A percentile compares a stretch with the other conserved stretches of the same genome.
Conservation (phyloP, 1,140 invertebrate species). For the Trinorchestia longiramus region DNA sequence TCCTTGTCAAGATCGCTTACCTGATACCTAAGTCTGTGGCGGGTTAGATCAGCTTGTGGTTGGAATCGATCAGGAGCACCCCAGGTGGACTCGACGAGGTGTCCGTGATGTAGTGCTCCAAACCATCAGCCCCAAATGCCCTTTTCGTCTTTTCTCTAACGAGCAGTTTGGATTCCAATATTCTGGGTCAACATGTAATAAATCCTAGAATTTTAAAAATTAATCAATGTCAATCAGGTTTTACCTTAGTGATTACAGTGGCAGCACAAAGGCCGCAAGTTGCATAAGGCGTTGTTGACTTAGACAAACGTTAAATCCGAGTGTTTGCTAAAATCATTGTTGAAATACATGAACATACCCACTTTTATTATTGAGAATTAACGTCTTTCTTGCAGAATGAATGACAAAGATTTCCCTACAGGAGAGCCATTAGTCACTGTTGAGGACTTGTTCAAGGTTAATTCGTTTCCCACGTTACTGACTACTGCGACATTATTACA, state of each 20-base stretch:
- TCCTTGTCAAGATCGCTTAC: slow-evolving; percentile 53
- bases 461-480: background rate
- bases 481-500: background rate
- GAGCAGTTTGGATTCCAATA: background rate
- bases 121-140: background rate
- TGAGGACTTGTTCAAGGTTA: background rate
- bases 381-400: background rate
- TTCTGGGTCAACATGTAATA: background rate
- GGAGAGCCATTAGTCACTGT: background rate
- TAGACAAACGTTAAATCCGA: background rate
- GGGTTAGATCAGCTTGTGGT: slow-evolving; percentile 35
- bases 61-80: slow-evolving; percentile 53
- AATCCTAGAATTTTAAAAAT: background rate
- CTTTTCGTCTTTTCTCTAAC: background rate
- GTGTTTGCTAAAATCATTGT: background rate
- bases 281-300: background rate
- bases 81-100: slow-evolving; percentile 39
- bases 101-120: slow-evolving; percentile 42
- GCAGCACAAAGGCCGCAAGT: background rate
- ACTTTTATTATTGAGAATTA: background rate
- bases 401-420: background rate
- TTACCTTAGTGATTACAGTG: background rate
- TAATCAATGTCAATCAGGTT: background rate
- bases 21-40: slow-evolving; percentile 43
- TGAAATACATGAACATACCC: background rate